Evolutionary conservation across 2,797 vertebrate species (phyloP).

Genomic region (Hippoglossus hippoglossus): DNA sequence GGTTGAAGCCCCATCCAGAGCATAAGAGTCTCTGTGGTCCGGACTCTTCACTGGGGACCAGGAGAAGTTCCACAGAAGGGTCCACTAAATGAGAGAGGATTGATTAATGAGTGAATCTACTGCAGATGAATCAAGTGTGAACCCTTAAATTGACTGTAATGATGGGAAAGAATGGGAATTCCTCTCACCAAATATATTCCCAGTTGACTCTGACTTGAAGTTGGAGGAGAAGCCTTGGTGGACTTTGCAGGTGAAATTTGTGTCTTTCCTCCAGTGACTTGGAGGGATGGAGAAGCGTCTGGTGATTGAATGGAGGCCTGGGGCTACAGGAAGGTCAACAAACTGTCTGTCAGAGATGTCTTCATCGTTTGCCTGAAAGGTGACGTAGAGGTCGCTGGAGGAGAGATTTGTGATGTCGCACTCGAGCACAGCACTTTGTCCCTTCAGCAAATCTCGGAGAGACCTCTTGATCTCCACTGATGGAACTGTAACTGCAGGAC

Average conservation of each 20-base stretch:
- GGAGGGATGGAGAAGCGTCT: slow-evolving; percentile 40
- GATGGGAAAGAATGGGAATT: background rate
- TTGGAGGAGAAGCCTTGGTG: slow-evolving; percentile 40
- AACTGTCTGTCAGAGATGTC: slow-evolving; percentile 25
- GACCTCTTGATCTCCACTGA: slow-evolving; percentile 69
- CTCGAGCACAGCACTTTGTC: slow-evolving; percentile 51
- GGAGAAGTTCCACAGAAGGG: slow-evolving; percentile 61
- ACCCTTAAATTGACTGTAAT: background rate
- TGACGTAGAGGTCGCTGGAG: slow-evolving; percentile 63
- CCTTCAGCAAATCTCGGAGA: slow-evolving; percentile 37
- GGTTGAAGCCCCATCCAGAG: slow-evolving; percentile 64
- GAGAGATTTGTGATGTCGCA: slow-evolving; percentile 65
- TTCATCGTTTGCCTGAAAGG: slow-evolving; percentile 36
- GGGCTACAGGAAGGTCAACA: slow-evolving; percentile 49
- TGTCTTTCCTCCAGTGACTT: fast-evolving
- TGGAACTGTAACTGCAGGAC: slow-evolving; percentile 29
- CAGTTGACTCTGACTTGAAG: slow-evolving; percentile 31
- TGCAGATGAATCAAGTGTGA: background rate
- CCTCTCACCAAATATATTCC: slow-evolving; percentile 69
- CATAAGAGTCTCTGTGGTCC: slow-evolving; percentile 64
- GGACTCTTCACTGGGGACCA: slow-evolving; percentile 38
- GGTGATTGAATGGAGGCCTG: slow-evolving; percentile 50
- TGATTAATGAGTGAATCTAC: background rate
- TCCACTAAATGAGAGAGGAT: slow-evolving; percentile 44
- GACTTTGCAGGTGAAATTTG: slow-evolving; percentile 65